Evolutionary conservation across 2,797 vertebrate species (phyloP).

Genomic region (Rhabdophis nuchalis): DNA sequence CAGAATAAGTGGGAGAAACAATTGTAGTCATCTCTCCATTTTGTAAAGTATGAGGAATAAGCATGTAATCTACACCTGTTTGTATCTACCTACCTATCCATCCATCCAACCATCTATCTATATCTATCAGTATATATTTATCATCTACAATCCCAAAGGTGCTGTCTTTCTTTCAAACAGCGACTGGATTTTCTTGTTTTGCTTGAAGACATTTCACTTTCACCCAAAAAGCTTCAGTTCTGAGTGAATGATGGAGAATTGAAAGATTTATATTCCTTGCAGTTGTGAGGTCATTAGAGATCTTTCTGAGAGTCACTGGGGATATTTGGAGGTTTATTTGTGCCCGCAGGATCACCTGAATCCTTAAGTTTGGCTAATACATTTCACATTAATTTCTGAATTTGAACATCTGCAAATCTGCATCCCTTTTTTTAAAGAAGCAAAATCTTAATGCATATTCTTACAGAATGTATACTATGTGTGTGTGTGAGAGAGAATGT

Average conservation of each 20-base stretch:
- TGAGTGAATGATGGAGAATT: background rate
- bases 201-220: background rate
- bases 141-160: background rate
- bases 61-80: background rate
- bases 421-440: background rate
- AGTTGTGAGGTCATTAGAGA: background rate
- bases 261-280: background rate
- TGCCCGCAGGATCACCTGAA: background rate
- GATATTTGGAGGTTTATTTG: background rate
- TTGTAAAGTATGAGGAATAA: background rate
- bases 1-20: background rate
- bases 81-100: background rate
- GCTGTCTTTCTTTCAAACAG: too few relatives aligned
- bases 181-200: background rate
- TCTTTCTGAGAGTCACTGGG: background rate
- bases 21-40: background rate
- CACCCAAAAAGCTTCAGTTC: background rate
- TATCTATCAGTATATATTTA: background rate
- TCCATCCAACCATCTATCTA: background rate
- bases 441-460: fast-evolving
- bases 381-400: background rate
- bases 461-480: background rate
- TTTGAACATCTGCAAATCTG: background rate
- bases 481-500: too few relatives aligned
- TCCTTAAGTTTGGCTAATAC: background rate